Evolutionary conservation across 2,113 vertebrate genomes (phyloP).

Genomic region (Myrmophylax atrothorax): DNA sequence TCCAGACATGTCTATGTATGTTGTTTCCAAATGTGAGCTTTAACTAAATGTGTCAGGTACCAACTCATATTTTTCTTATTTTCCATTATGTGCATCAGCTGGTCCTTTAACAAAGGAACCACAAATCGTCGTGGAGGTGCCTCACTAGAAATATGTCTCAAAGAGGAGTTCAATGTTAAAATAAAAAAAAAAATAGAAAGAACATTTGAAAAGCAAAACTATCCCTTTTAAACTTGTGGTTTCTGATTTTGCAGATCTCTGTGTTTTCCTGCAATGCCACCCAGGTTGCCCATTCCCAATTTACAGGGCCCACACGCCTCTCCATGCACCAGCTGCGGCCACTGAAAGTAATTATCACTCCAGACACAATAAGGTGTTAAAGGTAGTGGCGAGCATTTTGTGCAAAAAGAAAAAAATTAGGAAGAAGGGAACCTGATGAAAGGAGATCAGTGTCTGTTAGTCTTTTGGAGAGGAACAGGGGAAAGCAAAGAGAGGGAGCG

Average conservation of each 20-base stretch:
- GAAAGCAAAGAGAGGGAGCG: background rate
- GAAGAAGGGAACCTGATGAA: slow-evolving; percentile 36
- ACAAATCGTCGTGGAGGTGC: background rate
- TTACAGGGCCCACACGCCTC: slow-evolving; percentile 19
- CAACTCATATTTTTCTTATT: background rate
- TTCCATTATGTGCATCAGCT: background rate
- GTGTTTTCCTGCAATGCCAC: slow-evolving; percentile 33
- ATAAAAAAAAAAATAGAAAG: background rate
- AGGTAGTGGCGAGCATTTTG: slow-evolving; percentile 35
- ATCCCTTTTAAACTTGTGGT: background rate
- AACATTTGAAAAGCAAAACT: background rate
- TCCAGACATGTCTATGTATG: background rate
- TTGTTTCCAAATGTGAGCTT: background rate
- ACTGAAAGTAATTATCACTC: slow-evolving; percentile 65
- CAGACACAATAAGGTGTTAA: slow-evolving; percentile 57
- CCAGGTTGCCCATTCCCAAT: slow-evolving; percentile 43
- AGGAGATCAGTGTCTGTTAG: slow-evolving; percentile 68
- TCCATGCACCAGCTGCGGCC: slow-evolving; percentile 53
- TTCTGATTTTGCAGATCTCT: background rate
- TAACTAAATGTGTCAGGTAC: background rate
- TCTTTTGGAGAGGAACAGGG: slow-evolving; percentile 55
- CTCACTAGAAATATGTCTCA: background rate
- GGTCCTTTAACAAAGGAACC: background rate
- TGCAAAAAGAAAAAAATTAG: slow-evolving; percentile 53
- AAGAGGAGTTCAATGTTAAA: background rate